Conservation (phyloP, 2,888 invertebrate species). For the Cremastinae sp. region DNA sequence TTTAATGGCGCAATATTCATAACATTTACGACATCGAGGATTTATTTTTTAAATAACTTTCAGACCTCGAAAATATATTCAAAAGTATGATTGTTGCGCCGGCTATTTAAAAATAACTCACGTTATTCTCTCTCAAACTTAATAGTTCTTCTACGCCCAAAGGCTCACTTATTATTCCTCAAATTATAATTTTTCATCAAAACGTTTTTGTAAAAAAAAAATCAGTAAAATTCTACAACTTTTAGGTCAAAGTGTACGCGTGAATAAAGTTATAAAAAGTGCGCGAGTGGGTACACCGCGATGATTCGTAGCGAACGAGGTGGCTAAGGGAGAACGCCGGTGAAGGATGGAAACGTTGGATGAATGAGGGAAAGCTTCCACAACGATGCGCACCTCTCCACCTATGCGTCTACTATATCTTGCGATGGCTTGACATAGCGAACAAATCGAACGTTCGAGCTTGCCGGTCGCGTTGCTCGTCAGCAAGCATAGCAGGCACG, state of each 20-base stretch:
- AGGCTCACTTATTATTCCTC: no score
- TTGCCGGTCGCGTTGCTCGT: conserved; percentile 29
- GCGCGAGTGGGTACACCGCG: conserved; percentile 24
- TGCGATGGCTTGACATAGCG: conserved; percentile 41
- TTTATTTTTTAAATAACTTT: no score
- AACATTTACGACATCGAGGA: no score
- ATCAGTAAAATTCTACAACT: no score
- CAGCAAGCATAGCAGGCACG: conserved; percentile 35
- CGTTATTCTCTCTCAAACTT: no score
- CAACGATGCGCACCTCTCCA: conserved; percentile 29
- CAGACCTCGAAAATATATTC: no score
- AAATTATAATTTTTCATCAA: no score
- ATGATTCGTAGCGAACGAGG: conserved; percentile 1
- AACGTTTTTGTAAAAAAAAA: no score
- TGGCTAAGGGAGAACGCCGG: conserved; percentile 33
- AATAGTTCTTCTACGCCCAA: no score
- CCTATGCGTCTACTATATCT: conserved; percentile 17
- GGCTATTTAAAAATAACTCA: no score
- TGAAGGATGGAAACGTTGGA: conserved; percentile 45
- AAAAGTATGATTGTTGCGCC: no score
- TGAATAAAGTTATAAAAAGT: not conserved
- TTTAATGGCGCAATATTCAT: no score
- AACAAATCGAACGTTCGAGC: conserved; percentile 51
- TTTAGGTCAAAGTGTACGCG: not conserved
- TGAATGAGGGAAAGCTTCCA: conserved; percentile 47